Percentiles rank a stretch among this genome's conserved stretches.
phyloP scores from a whole-genome alignment of 2,797 vertebrate species.

The Rhynchonycteris naso region DNA sequence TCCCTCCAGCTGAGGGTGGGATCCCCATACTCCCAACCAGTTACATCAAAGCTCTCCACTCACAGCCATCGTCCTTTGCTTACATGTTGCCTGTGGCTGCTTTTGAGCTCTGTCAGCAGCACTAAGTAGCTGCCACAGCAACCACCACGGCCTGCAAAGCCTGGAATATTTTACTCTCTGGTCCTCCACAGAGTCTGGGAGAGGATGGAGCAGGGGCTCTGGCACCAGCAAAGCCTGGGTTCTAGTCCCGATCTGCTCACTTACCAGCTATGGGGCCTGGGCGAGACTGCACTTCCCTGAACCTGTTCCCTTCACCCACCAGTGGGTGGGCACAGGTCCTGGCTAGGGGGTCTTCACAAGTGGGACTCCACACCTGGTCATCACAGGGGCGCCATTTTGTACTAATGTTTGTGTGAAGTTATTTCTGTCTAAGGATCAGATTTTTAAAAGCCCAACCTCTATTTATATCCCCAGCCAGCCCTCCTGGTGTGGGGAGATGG shows the following conservation, averaged over 20 bases:
- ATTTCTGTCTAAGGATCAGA: not conserved
- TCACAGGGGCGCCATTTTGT: not conserved
- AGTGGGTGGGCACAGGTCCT: not conserved
- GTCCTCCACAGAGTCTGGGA: not conserved
- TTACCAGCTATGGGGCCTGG: not conserved
- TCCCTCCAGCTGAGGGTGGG: not conserved
- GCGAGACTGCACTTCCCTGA: not conserved
- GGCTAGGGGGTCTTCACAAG: no score
- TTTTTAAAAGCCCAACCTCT: not conserved
- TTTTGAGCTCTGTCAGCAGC: accelerated
- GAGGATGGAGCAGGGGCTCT: not conserved
- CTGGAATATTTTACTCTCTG: not conserved
- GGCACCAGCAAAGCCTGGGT: not conserved
- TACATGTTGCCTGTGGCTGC: not conserved
- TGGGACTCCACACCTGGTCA: not conserved
- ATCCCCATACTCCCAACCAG: not conserved
- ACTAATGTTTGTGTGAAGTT: not conserved
- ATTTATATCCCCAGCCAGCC: not conserved
- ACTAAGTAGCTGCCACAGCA: not conserved
- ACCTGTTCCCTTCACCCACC: not conserved
- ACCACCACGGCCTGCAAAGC: accelerated
- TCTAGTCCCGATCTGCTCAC: not conserved
- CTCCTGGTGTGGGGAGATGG: not conserved
- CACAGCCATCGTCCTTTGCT: not conserved
- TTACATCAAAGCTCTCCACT: not conserved